Evolutionary conservation across 2,888 invertebrate species (phyloP).

Genomic region (Melikaiella ostensackeni): DNA sequence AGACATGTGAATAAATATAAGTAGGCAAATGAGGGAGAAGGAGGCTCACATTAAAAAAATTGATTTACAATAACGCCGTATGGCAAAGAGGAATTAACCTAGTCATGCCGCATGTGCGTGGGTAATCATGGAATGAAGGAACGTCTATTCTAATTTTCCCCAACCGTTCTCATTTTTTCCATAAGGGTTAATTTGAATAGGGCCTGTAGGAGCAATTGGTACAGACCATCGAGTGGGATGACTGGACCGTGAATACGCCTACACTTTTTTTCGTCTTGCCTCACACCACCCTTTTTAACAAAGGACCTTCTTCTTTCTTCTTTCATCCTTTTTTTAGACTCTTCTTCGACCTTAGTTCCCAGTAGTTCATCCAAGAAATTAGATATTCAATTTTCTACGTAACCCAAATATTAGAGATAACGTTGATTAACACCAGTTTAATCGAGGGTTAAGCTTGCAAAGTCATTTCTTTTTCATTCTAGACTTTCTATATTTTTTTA

Average conservation of each 20-base stretch:
- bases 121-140: conserved; percentile 56
- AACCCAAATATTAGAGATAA: conserved; percentile 53
- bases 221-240: conserved; percentile 44
- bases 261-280: conserved; percentile 56
- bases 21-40: conserved; percentile 33
- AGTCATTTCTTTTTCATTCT: conserved; percentile 49
- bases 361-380: conserved; percentile 53
- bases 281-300: conserved; percentile 29
- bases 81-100: conserved; percentile 67
- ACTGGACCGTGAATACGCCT: conserved; percentile 66
- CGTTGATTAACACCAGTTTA: conserved; percentile 45
- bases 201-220: conserved; percentile 61
- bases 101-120: conserved; percentile 73
- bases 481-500: conserved; percentile 44
- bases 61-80: conserved; percentile 55
- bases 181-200: conserved; percentile 76
- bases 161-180: conserved; percentile 69
- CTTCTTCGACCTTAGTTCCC: conserved; percentile 42
- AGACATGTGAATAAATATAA: conserved; percentile 20
- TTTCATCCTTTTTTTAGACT: conserved; percentile 43
- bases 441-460: conserved; percentile 42
- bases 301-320: conserved; percentile 42
- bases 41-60: conserved; percentile 33
- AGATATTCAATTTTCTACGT: conserved; percentile 54
- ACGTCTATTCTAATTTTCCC: conserved; percentile 71